Base-by-base conservation (phyloP, 2,113 vertebrate genomes). In the Pelmatolapia mariae region DNA sequence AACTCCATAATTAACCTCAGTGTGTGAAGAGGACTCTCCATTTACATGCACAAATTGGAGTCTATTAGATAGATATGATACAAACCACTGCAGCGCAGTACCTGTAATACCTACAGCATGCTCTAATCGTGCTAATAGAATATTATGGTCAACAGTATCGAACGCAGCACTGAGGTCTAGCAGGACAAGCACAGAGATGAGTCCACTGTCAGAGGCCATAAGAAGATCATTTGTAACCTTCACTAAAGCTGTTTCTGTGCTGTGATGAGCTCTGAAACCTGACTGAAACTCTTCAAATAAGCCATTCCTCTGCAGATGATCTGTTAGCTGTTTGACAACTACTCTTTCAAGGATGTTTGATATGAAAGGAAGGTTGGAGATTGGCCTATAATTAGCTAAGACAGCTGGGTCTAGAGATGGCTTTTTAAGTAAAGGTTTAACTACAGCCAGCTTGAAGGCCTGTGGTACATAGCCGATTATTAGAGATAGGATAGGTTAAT, bases 41-140 rank as follows among this genome's bases (percentile, higher is more conserved):
- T 26, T 26, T 26, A 26, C 26, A 26, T 26, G 26, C 26, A 26
- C 26, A 26, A 26, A 26, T 26, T 26, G 26, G 26, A 40, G 40
- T 40, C 11, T 40, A 40, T 40, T 8, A 18, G 45, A 8, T 18
- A 47, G 16, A 47, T 18, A 8, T 45, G 13, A 45, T 45, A 4
- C 2, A 45, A 45, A 15, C 40, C 40, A 15, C 43, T 45, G 43
- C 43, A 45, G 12, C 0, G 0, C 36, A 38, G 1, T 38, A 10
- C 36, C 36, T 38, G 36, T 38, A 4, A 38, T 38, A 38, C 10
- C 10, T 3, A 40, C 38, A 40, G 10, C 38, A 2, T 11, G 10
- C 0, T 40, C 38, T 40, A 40, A 40, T 40, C 38, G 10, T 4
- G 2, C 10, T 40, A 15, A 43, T 6, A 43, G 40, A 0, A 6